phyloP scores from a whole-genome alignment of 64 coral and sea anemone genomes.

The Montipora sp. region DNA sequence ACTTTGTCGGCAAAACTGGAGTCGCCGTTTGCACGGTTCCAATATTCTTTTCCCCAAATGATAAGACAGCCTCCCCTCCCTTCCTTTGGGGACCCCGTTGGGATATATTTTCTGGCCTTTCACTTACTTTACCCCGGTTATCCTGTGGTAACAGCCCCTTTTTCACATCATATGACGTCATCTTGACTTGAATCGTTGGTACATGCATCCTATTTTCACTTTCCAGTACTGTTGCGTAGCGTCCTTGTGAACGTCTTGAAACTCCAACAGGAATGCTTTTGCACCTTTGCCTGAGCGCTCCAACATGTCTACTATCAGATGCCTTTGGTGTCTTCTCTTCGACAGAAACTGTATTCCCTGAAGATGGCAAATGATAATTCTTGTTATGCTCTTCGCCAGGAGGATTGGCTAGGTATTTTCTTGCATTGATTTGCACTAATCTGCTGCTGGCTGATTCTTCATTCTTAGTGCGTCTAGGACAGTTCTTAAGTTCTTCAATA shows the following conservation, averaged over 20 bases:
- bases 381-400: not conserved
- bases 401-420: conserved; percentile 12
- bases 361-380: conserved; percentile 13
- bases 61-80: not conserved
- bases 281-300: conserved; percentile 47
- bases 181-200: not conserved
- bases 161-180: not conserved
- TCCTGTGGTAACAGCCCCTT: not conserved
- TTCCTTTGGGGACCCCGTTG: conserved; percentile 30
- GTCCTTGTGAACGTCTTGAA: not conserved
- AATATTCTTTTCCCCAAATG: conserved; percentile 34
- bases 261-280: not conserved
- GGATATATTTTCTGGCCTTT: not conserved
- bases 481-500: not conserved
- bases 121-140: not conserved
- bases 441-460: not conserved
- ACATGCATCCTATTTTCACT: not conserved
- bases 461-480: too few species aligned
- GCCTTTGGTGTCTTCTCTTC: not conserved
- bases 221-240: not conserved
- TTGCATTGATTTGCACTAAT: conserved; percentile 1
- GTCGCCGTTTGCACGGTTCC: conserved; percentile 68
- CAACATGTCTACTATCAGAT: conserved; percentile 22
- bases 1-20: conserved; percentile 74
- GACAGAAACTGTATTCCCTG: conserved; percentile 12